Percentiles rank a stretch among this genome's conserved stretches.
Evolutionary conservation across 2,888 invertebrate species (phyloP).

Genomic region (Flexamia atlantica): DNA sequence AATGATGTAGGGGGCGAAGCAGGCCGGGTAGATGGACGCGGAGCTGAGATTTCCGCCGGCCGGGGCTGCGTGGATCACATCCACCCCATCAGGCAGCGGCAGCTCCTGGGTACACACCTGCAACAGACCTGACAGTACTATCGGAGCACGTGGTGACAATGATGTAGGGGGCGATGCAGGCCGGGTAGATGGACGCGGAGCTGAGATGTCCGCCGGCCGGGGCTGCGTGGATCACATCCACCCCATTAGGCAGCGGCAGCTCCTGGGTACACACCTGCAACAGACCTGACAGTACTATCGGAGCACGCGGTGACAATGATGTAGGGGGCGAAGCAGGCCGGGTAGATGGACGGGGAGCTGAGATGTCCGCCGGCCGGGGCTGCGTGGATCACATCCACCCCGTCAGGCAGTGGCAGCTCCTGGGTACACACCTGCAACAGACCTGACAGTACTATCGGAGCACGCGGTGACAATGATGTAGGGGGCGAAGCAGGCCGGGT

Average conservation of each 20-base stretch:
- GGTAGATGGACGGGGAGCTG: slow-evolving; percentile 98
- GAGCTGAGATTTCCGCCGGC: slow-evolving; percentile 98
- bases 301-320: too few relatives aligned
- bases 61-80: slow-evolving; percentile 95
- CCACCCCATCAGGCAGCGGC: slow-evolving; percentile 92
- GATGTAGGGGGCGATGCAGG: slow-evolving; percentile 99
- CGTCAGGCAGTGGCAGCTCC: slow-evolving; percentile 90
- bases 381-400: slow-evolving; percentile 95
- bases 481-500: slow-evolving; percentile 99
- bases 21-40: slow-evolving; percentile 99
- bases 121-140: slow-evolving; percentile 75
- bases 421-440: slow-evolving; percentile 72
- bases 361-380: slow-evolving; percentile 97
- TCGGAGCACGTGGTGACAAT: slow-evolving; percentile 99
- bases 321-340: slow-evolving; percentile 99
- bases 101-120: slow-evolving; percentile 78
- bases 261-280: slow-evolving; percentile 75
- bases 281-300: slow-evolving; percentile 80
- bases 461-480: too few relatives aligned
- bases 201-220: slow-evolving; percentile 98
- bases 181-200: slow-evolving; percentile 98
- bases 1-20: slow-evolving; percentile 98
- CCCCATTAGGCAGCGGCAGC: slow-evolving; percentile 91
- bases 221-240: slow-evolving; percentile 95
- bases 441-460: slow-evolving; percentile 83